Evolutionary conservation across 2,888 invertebrate species (phyloP), one percentile per base, ranked within the genome.

Genomic region (Melipona beecheii): DNA sequence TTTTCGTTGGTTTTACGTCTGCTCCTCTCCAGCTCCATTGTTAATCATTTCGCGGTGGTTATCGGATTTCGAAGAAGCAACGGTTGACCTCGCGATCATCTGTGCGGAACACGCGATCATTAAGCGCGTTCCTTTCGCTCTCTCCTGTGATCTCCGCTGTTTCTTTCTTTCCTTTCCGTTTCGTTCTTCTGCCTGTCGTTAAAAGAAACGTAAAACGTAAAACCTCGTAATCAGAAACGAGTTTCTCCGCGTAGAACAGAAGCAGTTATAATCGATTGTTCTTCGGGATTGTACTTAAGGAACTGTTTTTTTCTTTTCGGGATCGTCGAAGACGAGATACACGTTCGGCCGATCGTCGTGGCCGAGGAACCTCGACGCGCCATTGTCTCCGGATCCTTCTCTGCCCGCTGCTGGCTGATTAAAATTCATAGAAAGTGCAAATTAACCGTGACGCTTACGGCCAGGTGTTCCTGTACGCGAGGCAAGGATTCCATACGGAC

Each of bases 371-470:
- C 54, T 71, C 50, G 65, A 75, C 76, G 81, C 64, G 77, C 81
- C 69, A 85, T 84, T 85, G 81, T 85, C 84, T 77, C 75, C 65
- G 71, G 60, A 64, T 72, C 66, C 69, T 72, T 71, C 36, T 62
- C 56, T 13, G 75, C 24, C 66, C 83, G 50, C 56, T 80, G 50
- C 56, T 80, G 83, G 84, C 89, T 90, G 88, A 91, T 92, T 91
- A 89, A 92, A 91, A 92, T 91, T 92, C 91, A 91, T 90, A 86
- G 90, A 91, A 89, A 91, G 90, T 91, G 92, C 89, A 90, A 91
- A 92, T 92, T 91, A 92, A 90, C 88, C 89, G 86, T 90, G 90
- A 91, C 90, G 90, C 84, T 86, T 84, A 81, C 87, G 83, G 88
- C 90, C 91, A 91, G 91, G 89, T 91, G 91, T 91, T 91, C 88